phyloP scores from a whole-genome alignment of 2,797 vertebrate genomes.

The Apogon hyalosoma region DNA sequence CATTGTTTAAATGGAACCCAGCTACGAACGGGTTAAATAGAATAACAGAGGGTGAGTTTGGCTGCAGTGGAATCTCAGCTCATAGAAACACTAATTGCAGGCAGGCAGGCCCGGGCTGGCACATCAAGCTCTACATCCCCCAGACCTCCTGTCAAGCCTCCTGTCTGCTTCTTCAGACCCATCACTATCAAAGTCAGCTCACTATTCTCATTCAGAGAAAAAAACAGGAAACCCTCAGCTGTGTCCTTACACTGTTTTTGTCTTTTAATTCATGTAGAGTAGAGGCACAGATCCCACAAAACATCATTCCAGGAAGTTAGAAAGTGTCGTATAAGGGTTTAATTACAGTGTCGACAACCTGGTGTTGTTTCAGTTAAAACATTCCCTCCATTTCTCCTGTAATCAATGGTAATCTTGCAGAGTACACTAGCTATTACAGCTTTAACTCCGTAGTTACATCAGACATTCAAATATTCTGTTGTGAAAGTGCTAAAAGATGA shows the following conservation, averaged over 20 bases:
- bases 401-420: slow-evolving; percentile 60
- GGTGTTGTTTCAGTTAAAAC: slow-evolving; percentile 53
- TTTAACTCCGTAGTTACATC: slow-evolving; percentile 62
- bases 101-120: slow-evolving; percentile 78
- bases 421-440: slow-evolving; percentile 56
- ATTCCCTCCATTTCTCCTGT: slow-evolving; percentile 57
- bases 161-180: slow-evolving; percentile 69
- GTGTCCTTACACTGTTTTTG: slow-evolving; percentile 30
- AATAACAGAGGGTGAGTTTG: slow-evolving; percentile 60
- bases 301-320: slow-evolving; percentile 50
- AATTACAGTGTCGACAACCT: slow-evolving; percentile 56
- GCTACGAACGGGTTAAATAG: slow-evolving; percentile 61
- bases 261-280: slow-evolving; percentile 40
- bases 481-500: slow-evolving; percentile 41
- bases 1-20: slow-evolving; percentile 21
- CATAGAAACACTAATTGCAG: slow-evolving; percentile 79
- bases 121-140: slow-evolving; percentile 70
- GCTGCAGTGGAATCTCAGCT: slow-evolving; percentile 73
- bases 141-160: slow-evolving; percentile 80
- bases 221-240: slow-evolving; percentile 32
- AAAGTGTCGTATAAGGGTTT: slow-evolving; percentile 61
- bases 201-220: slow-evolving; percentile 31
- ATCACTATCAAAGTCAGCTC: slow-evolving; percentile 58
- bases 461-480: slow-evolving; percentile 50
- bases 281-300: slow-evolving; percentile 50